These are phyloP conservation scores for Castor canadensis DNA, from an alignment of 2,113 vertebrate species.

Conservation along the genomic window DNA sequence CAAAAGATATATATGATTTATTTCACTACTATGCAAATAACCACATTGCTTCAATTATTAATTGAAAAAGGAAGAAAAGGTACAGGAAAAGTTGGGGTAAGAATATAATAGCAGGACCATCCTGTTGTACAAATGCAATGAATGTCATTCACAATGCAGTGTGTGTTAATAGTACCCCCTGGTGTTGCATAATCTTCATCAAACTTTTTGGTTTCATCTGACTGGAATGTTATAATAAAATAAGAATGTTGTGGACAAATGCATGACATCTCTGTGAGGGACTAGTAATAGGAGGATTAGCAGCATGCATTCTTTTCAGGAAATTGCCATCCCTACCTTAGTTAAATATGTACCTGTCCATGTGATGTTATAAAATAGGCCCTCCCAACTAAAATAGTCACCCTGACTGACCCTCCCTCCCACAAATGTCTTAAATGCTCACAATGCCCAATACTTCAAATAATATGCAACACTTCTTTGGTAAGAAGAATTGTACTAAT, in stretches of 20 bases:
- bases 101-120: not conserved
- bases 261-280: not conserved
- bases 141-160: not conserved
- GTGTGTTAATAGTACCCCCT: not conserved
- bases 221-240: not conserved
- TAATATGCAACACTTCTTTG: not conserved
- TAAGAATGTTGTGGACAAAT: not conserved
- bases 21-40: not conserved
- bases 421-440: not conserved
- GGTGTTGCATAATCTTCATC: not conserved
- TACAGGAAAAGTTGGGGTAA: not conserved
- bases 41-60: not conserved
- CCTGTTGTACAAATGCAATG: not conserved
- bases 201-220: not conserved
- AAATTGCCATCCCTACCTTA: not conserved
- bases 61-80: not conserved
- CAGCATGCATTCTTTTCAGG: not conserved
- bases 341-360: not conserved
- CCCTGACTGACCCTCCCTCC: not conserved
- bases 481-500: not conserved
- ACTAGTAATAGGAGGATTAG: constrained; percentile 5
- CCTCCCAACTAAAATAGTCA: not conserved
- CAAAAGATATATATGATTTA: not conserved
- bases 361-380: not conserved
- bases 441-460: not conserved